These are phyloP conservation scores for Nomada goodeniana DNA, from an alignment of 2,888 invertebrate genomes.

Conservation along the genomic window DNA sequence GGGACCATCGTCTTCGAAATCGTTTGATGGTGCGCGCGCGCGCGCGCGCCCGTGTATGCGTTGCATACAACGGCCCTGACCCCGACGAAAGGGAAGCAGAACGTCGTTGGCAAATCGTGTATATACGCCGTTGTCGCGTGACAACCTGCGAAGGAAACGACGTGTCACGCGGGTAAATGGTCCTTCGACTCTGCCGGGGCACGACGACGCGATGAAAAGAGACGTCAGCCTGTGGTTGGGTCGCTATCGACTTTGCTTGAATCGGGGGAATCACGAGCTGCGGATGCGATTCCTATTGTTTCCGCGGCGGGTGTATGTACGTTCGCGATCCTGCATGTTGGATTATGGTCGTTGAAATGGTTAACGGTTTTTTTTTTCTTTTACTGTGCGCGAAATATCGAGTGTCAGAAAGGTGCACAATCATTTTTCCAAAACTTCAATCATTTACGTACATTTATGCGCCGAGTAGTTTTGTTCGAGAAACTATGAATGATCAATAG, in stretches of 20 bases:
- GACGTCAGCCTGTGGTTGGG: conserved; percentile 37
- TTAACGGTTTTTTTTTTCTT: too few relatives aligned
- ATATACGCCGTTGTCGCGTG: conserved; percentile 68
- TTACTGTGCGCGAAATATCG: too few relatives aligned
- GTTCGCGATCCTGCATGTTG: too few relatives aligned
- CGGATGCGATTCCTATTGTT: conserved; percentile 1
- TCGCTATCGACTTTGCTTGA: conserved; percentile 56
- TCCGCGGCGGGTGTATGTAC: neutral
- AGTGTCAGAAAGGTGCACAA: too few relatives aligned
- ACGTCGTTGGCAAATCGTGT: conserved; percentile 50
- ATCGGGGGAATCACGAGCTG: conserved; percentile 9
- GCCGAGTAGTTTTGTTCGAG: too few relatives aligned
- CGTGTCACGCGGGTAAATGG: conserved; percentile 69
- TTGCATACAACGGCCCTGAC: conserved; percentile 48
- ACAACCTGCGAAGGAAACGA: conserved; percentile 69
- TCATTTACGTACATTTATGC: too few relatives aligned
- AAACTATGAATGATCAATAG: too few relatives aligned
- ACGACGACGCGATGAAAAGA: conserved; percentile 49
- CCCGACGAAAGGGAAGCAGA: conserved; percentile 56
- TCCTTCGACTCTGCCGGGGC: conserved; percentile 48
- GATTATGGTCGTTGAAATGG: too few relatives aligned
- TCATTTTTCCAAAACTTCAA: too few relatives aligned
- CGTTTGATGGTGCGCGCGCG: conserved; percentile 2
- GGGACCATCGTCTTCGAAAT: conserved; percentile 60
- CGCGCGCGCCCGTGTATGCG: neutral